phyloP scores from a whole-genome alignment of 2,113 vertebrate species.

The Dermatemys mawii region DNA sequence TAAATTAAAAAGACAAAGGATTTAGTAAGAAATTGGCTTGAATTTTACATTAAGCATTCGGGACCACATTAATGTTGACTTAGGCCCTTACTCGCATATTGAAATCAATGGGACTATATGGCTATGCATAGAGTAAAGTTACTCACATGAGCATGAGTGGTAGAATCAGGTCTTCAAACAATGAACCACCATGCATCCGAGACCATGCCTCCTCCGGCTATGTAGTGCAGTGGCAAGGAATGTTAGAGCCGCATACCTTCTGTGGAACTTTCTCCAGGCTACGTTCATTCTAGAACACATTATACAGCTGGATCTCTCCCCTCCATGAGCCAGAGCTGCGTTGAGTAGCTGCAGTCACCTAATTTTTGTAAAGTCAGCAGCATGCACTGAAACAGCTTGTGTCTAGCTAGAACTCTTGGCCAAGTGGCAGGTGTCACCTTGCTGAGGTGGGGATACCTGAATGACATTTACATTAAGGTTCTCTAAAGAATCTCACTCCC shows the following conservation, averaged over 20 bases:
- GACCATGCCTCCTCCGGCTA: not conserved
- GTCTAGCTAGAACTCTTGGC: not conserved
- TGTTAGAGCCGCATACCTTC: not conserved
- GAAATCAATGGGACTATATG: not conserved
- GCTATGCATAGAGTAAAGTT: not conserved
- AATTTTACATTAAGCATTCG: not conserved
- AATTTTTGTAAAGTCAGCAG: not conserved
- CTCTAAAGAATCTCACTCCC: not conserved
- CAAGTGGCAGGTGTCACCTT: not conserved
- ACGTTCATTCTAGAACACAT: not conserved
- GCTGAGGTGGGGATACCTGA: not conserved
- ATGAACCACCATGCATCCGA: not conserved
- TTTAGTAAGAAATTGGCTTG: conserved; percentile 1
- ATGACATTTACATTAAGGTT: not conserved
- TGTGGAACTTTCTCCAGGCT: not conserved
- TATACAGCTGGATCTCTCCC: not conserved
- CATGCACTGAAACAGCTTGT: not conserved
- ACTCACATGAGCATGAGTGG: not conserved
- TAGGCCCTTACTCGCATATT: not conserved
- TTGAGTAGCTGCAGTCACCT: not conserved
- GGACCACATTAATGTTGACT: not conserved
- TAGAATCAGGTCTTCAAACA: not conserved
- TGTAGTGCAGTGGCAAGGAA: not conserved
- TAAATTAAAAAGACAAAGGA: conserved; percentile 9
- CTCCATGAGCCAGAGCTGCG: not conserved